Base-by-base conservation (phyloP, 2,797 vertebrate species). In the Acrocephalus scirpaceus region DNA sequence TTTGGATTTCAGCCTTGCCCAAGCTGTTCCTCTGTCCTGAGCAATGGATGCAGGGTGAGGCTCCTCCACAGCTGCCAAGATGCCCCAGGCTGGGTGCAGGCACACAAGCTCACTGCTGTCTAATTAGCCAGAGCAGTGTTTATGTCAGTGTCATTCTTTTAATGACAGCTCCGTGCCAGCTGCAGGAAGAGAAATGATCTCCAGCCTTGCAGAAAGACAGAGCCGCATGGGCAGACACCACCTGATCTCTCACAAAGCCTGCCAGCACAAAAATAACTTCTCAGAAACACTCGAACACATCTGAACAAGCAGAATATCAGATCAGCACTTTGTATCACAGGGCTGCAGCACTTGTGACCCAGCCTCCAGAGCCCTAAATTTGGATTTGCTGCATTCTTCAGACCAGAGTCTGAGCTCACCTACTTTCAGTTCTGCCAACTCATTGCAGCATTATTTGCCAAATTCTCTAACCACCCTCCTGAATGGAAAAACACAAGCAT, bases 211-310 rank as follows among this genome's bases (percentile, higher is more conserved):
- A 81, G 82, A 51, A 82, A 69, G 0, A 7, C 69, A 60, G 81
- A 83, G 75, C 79, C 12, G 1, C 88, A 81, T 61, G 70, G 93
- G 67, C 93, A 95, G 93, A 81, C 83, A 73, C 48, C 96, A 81
- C 92, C 95, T 97, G 96, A 96, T 91, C 81, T 70, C 74, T 86
- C 66, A 32, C n/a, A 50, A 69, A 88, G 90, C 66, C 77, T 93
- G 96, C 96, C 95, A 96, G 93, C 93, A 85, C 88, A 62, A 92
- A 96, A 96, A 96, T 97, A 97, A 81, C 92, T 95, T 93, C 94
- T 73, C 93, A 93, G 94, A 95, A 97, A 79, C 86, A 76, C 93
- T 85, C 20, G 7, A 92, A 70, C 94, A 76, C 23, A 64, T 88
- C 96, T 88, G 80, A 93, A 73, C 93, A 78, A 62, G 94, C 66